phyloP scores from a whole-genome alignment of 2,797 vertebrate genomes.

The Phalloptychus januarius region DNA sequence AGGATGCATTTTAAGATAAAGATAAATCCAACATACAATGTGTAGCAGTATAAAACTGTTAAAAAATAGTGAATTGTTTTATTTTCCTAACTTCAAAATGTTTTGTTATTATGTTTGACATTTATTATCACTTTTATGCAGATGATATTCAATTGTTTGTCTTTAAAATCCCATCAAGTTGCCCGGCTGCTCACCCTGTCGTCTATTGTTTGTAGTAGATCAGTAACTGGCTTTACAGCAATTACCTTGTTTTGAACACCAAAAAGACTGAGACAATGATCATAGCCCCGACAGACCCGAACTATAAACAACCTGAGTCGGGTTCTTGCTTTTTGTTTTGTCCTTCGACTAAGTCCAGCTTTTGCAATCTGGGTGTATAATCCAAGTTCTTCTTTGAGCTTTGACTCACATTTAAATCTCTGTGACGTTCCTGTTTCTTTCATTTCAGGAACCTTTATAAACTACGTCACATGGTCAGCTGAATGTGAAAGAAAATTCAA shows the following conservation, averaged over 20 bases:
- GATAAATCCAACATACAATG: too few relatives aligned
- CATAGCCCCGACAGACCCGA: too few relatives aligned
- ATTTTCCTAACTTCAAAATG: too few relatives aligned
- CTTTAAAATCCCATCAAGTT: not conserved
- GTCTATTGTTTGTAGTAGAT: not conserved
- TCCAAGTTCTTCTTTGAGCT: not conserved
- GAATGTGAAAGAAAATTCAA: not conserved
- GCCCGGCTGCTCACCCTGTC: not conserved
- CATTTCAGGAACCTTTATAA: not conserved
- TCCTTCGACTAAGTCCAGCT: not conserved
- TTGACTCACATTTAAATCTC: not conserved
- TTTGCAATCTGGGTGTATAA: not conserved
- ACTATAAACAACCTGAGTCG: not conserved
- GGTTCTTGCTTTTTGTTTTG: not conserved
- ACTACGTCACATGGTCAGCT: not conserved
- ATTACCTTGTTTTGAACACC: not conserved
- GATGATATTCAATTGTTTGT: not conserved
- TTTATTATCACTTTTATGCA: not conserved
- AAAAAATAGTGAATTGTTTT: too few relatives aligned
- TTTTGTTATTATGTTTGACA: too few relatives aligned
- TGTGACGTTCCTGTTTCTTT: not conserved
- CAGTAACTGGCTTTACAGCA: not conserved
- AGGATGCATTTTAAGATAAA: not conserved
- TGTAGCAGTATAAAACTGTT: too few relatives aligned
- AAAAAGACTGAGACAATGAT: not conserved